phyloP scores from a whole-genome alignment of 2,797 vertebrate genomes.

The Artibeus jamaicensis region DNA sequence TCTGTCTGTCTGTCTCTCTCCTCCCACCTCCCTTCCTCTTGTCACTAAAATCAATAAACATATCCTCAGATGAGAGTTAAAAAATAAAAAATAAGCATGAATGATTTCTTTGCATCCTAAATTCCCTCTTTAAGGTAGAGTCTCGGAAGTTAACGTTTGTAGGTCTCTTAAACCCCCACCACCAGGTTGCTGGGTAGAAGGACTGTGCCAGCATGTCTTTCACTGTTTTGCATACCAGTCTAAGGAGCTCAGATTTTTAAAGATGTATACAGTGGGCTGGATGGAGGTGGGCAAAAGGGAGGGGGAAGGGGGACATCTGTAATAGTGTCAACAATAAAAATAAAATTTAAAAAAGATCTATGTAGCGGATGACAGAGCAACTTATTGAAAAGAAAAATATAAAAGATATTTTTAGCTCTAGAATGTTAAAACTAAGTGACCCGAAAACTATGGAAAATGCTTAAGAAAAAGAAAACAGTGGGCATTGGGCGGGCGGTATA shows the following conservation, averaged over 20 bases:
- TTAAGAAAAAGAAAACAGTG: not conserved
- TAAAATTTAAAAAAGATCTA: not conserved
- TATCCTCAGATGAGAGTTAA: not conserved
- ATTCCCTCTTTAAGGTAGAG: conserved; percentile 47
- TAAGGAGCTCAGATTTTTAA: conserved; percentile 34
- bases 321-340: not conserved
- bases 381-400: not conserved
- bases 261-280: not conserved
- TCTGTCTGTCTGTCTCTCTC: no score
- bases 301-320: not conserved
- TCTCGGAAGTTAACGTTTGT: conserved; percentile 51
- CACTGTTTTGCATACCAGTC: not conserved
- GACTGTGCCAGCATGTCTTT: conserved; percentile 9
- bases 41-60: not conserved
- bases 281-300: not conserved
- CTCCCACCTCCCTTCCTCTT: not conserved
- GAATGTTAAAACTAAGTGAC: not conserved
- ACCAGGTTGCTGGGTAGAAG: not conserved
- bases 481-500: not conserved
- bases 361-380: not conserved
- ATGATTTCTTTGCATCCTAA: not conserved
- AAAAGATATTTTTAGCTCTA: not conserved
- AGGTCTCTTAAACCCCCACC: conserved; percentile 40
- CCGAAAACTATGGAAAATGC: not conserved
- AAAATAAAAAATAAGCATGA: not conserved